phyloP scores from a whole-genome alignment of 2,797 vertebrate genomes.

The Clamator glandarius region DNA sequence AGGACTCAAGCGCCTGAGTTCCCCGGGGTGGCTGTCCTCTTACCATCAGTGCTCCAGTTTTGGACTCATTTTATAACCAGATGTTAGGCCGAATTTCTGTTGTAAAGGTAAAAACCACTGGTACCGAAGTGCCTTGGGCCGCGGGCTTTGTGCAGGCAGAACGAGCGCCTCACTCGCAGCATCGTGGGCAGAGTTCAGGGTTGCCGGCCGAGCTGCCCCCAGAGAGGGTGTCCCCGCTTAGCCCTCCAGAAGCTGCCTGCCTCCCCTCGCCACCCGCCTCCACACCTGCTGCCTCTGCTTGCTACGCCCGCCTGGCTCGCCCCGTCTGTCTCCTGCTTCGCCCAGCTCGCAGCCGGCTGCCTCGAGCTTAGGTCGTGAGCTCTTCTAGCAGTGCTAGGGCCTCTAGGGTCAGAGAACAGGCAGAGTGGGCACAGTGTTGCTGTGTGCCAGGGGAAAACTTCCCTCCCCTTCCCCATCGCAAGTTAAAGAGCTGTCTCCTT shows the following conservation, averaged over 20 bases:
- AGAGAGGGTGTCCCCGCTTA: not conserved
- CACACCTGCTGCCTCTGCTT: slow-evolving; percentile 8
- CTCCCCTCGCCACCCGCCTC: not conserved
- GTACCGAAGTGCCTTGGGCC: slow-evolving; percentile 23
- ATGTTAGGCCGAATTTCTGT: slow-evolving; percentile 75
- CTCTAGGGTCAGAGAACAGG: not conserved
- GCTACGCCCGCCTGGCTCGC: slow-evolving; percentile 8
- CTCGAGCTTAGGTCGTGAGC: slow-evolving; percentile 34
- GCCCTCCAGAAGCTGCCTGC: not conserved
- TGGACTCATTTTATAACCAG: slow-evolving; percentile 72
- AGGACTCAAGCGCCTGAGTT: slow-evolving; percentile 72
- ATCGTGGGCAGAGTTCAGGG: not conserved
- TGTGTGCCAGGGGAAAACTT: not conserved
- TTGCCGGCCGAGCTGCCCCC: not conserved
- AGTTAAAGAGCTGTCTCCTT: slow-evolving; percentile 20
- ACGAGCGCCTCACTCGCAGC: not conserved
- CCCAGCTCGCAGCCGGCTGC: not conserved
- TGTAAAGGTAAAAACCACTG: slow-evolving; percentile 68
- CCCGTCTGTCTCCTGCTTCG: slow-evolving; percentile 20
- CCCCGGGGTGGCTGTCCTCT: slow-evolving; percentile 64
- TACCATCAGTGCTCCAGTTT: slow-evolving; percentile 66
- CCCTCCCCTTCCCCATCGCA: not conserved
- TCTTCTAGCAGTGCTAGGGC: slow-evolving; percentile 7
- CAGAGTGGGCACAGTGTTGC: not conserved
- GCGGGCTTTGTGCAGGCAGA: slow-evolving; percentile 47